Percentiles rank a stretch among this genome's conserved stretches.
phyloP scores from a whole-genome alignment of 2,113 vertebrate species.

The Oryzias javanicus region DNA sequence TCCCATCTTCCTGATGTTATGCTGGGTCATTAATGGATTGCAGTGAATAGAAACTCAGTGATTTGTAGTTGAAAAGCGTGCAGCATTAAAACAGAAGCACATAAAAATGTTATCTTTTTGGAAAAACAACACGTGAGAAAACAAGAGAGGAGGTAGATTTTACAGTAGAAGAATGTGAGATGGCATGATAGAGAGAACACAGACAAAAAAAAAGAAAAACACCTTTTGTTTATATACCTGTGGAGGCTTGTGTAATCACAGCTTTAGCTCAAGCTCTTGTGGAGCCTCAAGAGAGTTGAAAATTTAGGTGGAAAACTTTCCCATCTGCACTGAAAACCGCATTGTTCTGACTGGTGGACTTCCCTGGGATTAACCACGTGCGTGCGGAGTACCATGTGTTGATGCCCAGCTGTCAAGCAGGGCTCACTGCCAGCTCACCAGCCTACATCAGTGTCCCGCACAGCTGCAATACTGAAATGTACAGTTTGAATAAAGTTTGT shows the following conservation, averaged over 20 bases:
- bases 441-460: constrained; percentile 6
- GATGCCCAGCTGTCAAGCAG: constrained; percentile 10
- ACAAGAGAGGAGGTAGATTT: too few species aligned
- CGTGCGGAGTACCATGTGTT: constrained; percentile 7
- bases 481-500: constrained; percentile 4
- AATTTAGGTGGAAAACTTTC: constrained; percentile 16
- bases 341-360: constrained; percentile 29
- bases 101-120: not conserved
- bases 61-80: constrained; percentile 2
- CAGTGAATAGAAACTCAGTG: constrained; percentile 24
- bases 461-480: constrained; percentile 12
- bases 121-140: too few species aligned
- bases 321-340: constrained; percentile 16
- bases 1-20: constrained; percentile 36
- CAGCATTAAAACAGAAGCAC: constrained; percentile 23
- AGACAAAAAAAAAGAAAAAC: constrained; percentile 40
- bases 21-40: constrained; percentile 31
- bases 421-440: constrained; percentile 13
- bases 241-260: constrained; percentile 36
- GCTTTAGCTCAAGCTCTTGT: constrained; percentile 33
- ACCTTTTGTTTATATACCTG: constrained; percentile 35
- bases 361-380: constrained; percentile 36
- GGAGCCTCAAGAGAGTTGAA: constrained; percentile 40
- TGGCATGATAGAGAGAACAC: constrained; percentile 7
- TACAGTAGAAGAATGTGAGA: not conserved